Evolutionary conservation across 2,888 invertebrate genomes (phyloP).

Genomic region (Leptinotarsa tumamoca): DNA sequence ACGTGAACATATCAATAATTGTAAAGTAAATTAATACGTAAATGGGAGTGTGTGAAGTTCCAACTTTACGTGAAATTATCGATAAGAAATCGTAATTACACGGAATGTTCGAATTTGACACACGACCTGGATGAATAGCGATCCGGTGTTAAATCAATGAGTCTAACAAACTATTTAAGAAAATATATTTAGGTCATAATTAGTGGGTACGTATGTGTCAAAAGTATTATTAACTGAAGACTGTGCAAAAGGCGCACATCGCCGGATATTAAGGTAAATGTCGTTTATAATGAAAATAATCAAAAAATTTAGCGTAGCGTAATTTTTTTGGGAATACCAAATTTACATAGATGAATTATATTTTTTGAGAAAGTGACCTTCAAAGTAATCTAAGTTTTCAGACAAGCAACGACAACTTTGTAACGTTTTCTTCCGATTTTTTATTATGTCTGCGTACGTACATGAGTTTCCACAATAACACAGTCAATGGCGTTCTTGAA

Average conservation of each 20-base stretch:
- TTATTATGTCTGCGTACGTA: slow-evolving; percentile 14
- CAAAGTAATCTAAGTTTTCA: slow-evolving; percentile 52
- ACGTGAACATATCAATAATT: slow-evolving; percentile 19
- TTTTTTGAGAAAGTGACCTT: slow-evolving; percentile 68
- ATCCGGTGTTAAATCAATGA: neutral
- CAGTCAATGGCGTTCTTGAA: slow-evolving; percentile 41
- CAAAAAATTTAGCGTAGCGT: slow-evolving; percentile 25
- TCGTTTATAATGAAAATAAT: slow-evolving; percentile 61
- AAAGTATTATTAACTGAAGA: slow-evolving; percentile 67
- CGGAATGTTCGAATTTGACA: neutral
- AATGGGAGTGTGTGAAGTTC: slow-evolving; percentile 15
- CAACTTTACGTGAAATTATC: neutral
- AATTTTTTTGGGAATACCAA: slow-evolving; percentile 29
- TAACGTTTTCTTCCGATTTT: slow-evolving; percentile 22
- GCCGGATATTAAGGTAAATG: slow-evolving; percentile 60
- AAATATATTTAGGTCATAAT: slow-evolving; percentile 6
- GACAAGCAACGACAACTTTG: slow-evolving; percentile 22
- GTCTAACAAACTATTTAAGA: slow-evolving; percentile 14
- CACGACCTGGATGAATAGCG: slow-evolving; percentile 7
- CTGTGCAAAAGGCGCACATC: slow-evolving; percentile 65
- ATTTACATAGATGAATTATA: slow-evolving; percentile 52
- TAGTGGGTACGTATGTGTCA: slow-evolving; percentile 23
- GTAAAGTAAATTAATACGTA: slow-evolving; percentile 11
- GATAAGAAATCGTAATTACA: neutral
- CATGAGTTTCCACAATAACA: slow-evolving; percentile 4